Conservation (phyloP, 2,797 vertebrate species). For the Rhinogobio ventralis region DNA sequence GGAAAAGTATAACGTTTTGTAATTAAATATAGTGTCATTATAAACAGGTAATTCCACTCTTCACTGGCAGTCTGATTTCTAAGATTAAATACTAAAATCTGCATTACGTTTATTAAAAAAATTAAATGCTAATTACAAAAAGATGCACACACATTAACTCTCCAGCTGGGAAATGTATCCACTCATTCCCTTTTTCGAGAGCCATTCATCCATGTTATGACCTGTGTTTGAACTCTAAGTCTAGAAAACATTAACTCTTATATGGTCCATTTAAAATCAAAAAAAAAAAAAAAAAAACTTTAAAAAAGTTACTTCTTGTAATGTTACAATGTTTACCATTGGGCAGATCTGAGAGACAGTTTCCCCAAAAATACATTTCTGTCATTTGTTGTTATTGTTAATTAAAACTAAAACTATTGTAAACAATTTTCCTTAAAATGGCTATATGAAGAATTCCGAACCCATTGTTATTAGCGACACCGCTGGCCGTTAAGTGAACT, state of each 20-base stretch:
- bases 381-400: background rate
- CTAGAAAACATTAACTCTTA: constrained; percentile 34
- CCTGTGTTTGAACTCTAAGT: constrained; percentile 6
- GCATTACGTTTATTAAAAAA: background rate
- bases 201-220: background rate
- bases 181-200: background rate
- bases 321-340: background rate
- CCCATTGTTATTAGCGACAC: background rate
- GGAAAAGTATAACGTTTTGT: background rate
- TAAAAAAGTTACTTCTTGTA: background rate
- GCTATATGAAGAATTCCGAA: background rate
- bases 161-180: background rate
- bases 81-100: background rate
- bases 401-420: background rate
- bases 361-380: background rate
- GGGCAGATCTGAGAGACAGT: background rate
- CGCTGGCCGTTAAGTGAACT: no score
- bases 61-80: background rate
- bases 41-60: background rate
- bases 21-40: background rate
- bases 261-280: constrained; percentile 1
- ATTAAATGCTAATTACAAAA: background rate
- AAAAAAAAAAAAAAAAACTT: background rate
- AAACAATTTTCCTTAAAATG: background rate
- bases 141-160: background rate